Base-by-base conservation (phyloP, 2,113 vertebrate species). In the Erpornis zantholeuca region DNA sequence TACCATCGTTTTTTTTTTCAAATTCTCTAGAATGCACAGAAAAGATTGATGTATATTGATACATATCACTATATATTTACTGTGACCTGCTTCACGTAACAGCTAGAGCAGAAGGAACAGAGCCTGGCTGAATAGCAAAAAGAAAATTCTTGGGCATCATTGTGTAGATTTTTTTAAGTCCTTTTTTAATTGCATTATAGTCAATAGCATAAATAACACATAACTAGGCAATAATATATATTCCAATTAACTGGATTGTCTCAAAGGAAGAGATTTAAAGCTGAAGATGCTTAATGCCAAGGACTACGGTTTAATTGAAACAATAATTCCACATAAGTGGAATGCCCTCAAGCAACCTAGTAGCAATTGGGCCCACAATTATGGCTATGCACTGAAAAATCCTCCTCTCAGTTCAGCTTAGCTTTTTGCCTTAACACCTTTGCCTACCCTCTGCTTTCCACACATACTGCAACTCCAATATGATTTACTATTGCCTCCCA, bases 171-270 rank as follows among this genome's bases (percentile, higher is more conserved):
- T 65, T 72, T 78, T 65, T 24, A 85, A 78, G 53, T 61, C 9
- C 20, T 84, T 75, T 82, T 94, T 31, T 7, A 90, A 96, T 66
- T 96, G 91, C 49, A 53, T 73, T 95, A 72, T 25, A 82, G 42
- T 73, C 79, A 91, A 44, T 36, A 70, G 40, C 49, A 94, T 80
- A 87, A 96, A 90, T 91, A 95, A 94, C 63, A 69, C 54, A 88
- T 70, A 94, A 94, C 71, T 82, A 95, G 75, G 90, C 66, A 91
- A 87, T 85, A 96, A 80, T 84, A 91, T 96, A 92, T 66, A 96
- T 96, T 94, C 84, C 88, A 96, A 94, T 96, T 97, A 96, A 93
- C 59, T 64, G 82, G 75, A 90, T 88, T 86, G 92, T 85, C 75
- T 94, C 71, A 65, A 87, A 95, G 78, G 52, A 91, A 92, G 82